phyloP scores from a whole-genome alignment of 1,140 invertebrate species.

The Hyles vespertilio region DNA sequence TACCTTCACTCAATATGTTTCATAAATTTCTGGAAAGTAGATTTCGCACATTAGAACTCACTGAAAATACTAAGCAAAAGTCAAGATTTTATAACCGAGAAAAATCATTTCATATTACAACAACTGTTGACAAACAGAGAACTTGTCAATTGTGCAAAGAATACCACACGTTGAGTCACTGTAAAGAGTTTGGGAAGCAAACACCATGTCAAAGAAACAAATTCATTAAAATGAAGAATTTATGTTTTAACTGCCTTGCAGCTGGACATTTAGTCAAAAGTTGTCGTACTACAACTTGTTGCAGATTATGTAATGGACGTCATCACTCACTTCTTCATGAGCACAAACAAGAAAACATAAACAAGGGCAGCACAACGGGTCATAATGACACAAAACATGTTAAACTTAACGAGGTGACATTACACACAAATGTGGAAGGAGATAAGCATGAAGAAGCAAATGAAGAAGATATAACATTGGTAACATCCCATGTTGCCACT shows the following conservation, averaged over 20 bases:
- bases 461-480: constrained; percentile 17
- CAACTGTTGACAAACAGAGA: constrained; percentile 7
- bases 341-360: constrained; percentile 5
- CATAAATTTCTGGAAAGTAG: too few relatives aligned
- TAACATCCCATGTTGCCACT: constrained; percentile 18
- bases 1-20: too few relatives aligned
- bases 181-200: constrained; percentile 27
- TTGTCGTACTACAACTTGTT: constrained; percentile 28
- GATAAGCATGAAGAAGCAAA: constrained; percentile 6
- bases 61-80: constrained; percentile 12
- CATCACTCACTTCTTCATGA: constrained; percentile 36
- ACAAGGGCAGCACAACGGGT: constrained; percentile 10
- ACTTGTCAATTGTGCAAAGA: constrained; percentile 18
- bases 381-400: constrained; percentile 10
- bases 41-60: too few relatives aligned
- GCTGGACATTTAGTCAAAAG: constrained; percentile 26
- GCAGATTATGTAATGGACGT: constrained; percentile 30
- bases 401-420: constrained; percentile 1
- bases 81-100: constrained; percentile 4
- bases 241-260: constrained; percentile 38
- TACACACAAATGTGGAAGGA: too few relatives aligned
- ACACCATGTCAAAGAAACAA: constrained; percentile 22
- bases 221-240: constrained; percentile 23
- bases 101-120: constrained; percentile 12
- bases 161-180: constrained; percentile 27